These are phyloP conservation scores for Benthosema pterotum DNA, from an alignment of 2,797 vertebrate genomes.

Conservation along the genomic window DNA sequence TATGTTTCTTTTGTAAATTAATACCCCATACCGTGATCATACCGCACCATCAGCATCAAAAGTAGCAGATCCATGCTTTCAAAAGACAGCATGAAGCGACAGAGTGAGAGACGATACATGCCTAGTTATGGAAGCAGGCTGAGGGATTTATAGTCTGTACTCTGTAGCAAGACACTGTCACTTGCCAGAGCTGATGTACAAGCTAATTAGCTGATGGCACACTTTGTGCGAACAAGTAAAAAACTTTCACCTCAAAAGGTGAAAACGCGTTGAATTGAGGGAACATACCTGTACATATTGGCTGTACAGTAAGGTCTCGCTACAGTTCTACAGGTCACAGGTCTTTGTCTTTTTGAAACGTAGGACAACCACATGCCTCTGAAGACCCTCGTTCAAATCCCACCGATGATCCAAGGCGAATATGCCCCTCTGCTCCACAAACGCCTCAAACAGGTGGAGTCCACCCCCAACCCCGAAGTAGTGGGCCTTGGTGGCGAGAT, in stretches of 20 bases:
- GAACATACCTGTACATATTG: background rate
- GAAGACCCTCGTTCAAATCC: slow-evolving; percentile 86
- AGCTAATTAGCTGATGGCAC: too few species aligned
- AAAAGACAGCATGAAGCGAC: too few species aligned
- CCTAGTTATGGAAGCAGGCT: too few species aligned
- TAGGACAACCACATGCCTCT: slow-evolving; percentile 86
- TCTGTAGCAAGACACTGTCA: too few species aligned
- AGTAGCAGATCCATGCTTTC: too few species aligned
- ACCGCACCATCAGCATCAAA: too few species aligned
- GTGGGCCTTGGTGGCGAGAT: slow-evolving; percentile 91
- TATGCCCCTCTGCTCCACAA: slow-evolving; percentile 80
- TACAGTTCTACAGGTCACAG: slow-evolving; percentile 10
- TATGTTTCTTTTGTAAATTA: too few species aligned
- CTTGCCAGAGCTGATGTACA: too few species aligned
- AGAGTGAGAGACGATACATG: too few species aligned
- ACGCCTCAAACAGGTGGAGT: slow-evolving; percentile 86
- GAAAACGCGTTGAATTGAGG: background rate
- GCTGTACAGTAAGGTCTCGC: background rate
- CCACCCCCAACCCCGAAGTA: slow-evolving; percentile 96
- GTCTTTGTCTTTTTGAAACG: slow-evolving; percentile 75
- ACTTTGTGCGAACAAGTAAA: too few species aligned
- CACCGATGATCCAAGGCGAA: slow-evolving; percentile 81
- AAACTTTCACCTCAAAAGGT: background rate
- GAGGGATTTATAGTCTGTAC: too few species aligned
- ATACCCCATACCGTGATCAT: too few species aligned